Evolutionary conservation across 2,797 vertebrate genomes (phyloP).

Genomic region (Cryptoprocta ferox): DNA sequence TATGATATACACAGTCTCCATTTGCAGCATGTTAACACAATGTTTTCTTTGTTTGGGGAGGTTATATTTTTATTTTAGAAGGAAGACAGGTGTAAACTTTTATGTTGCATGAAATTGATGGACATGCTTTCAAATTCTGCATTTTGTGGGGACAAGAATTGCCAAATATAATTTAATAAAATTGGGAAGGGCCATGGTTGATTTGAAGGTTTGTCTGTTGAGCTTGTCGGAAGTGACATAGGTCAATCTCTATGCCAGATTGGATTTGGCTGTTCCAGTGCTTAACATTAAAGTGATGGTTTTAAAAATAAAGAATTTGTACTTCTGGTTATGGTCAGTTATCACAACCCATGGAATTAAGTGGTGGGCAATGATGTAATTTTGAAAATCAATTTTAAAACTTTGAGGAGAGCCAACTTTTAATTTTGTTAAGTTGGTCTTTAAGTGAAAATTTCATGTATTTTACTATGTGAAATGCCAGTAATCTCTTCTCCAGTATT

Average conservation of each 20-base stretch:
- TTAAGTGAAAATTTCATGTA: background rate
- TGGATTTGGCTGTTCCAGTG: background rate
- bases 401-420: conserved; percentile 15
- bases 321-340: background rate
- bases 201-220: background rate
- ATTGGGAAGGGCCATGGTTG: background rate
- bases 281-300: conserved; percentile 17
- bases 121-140: background rate
- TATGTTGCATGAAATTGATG: background rate
- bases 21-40: background rate
- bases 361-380: background rate
- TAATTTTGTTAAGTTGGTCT: conserved; percentile 24
- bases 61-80: conserved; percentile 52
- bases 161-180: background rate
- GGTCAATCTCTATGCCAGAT: background rate
- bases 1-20: background rate
- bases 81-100: background rate
- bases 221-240: background rate
- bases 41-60: conserved; percentile 3
- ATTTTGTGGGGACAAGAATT: background rate
- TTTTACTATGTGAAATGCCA: background rate
- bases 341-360: background rate
- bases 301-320: background rate
- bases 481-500: background rate
- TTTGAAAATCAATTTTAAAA: conserved; percentile 17